These are phyloP conservation scores for Ceraclea dissimilis DNA, from an alignment of 2,888 invertebrate genomes.

Conservation along the genomic window DNA sequence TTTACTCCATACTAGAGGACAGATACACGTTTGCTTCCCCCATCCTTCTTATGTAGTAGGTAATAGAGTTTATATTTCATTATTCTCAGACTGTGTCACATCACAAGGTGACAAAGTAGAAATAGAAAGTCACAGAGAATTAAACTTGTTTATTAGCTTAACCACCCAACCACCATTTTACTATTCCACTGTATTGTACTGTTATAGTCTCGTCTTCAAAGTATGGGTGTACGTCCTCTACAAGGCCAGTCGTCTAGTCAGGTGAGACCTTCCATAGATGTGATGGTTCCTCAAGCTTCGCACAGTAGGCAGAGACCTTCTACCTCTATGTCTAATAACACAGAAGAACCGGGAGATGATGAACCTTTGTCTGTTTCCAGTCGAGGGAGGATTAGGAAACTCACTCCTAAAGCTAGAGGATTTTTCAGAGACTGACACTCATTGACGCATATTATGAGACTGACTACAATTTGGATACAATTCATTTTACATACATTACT, in stretches of 20 bases:
- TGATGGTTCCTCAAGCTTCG: constrained; percentile 2
- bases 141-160: too few species aligned
- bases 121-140: too few species aligned
- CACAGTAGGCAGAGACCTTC: constrained; percentile 7
- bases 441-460: background rate
- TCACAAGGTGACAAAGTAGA: too few species aligned
- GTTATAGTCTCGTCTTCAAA: constrained; percentile 2
- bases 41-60: too few species aligned
- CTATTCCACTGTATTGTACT: background rate
- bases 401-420: constrained; percentile 72
- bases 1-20: too few species aligned
- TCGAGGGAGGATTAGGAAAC: constrained; percentile 74
- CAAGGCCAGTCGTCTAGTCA: background rate
- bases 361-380: constrained; percentile 51
- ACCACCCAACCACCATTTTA: too few species aligned
- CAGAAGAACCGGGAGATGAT: constrained; percentile 33
- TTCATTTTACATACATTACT: too few species aligned
- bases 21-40: too few species aligned
- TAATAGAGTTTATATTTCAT: too few species aligned
- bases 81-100: too few species aligned
- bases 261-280: background rate
- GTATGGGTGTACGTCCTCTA: background rate
- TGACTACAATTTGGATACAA: background rate
- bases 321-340: background rate
- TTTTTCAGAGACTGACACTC: constrained; percentile 42